These are phyloP conservation scores for Andrena minutula DNA, from an alignment of 2,888 invertebrate genomes.

Conservation along the genomic window DNA sequence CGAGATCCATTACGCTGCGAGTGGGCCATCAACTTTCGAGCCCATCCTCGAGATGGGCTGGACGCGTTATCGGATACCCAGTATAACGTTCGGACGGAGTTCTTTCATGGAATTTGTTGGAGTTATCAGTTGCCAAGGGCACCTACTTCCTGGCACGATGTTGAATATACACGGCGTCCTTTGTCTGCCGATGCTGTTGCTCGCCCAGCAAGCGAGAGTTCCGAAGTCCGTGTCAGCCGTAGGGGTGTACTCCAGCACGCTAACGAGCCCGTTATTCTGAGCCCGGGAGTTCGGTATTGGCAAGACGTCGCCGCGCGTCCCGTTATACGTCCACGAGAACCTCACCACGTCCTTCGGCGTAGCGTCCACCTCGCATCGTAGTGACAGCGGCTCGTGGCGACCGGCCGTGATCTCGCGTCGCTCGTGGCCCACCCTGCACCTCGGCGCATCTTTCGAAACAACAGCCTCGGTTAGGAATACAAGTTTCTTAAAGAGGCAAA, in stretches of 20 bases:
- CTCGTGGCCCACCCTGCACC: constrained; percentile 91
- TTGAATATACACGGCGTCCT: constrained; percentile 92
- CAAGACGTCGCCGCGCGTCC: constrained; percentile 90
- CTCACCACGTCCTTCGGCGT: constrained; percentile 90
- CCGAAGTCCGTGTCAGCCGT: constrained; percentile 89
- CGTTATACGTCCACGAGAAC: constrained; percentile 95
- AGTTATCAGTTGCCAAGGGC: constrained; percentile 20
- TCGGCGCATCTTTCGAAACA: constrained; percentile 89
- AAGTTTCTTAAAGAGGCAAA: too few relatives aligned
- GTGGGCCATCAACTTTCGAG: too few relatives aligned
- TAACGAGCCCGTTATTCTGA: constrained; percentile 85
- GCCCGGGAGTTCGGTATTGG: constrained; percentile 89
- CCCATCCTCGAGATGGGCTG: too few relatives aligned
- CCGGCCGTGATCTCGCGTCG: constrained; percentile 90
- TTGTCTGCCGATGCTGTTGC: constrained; percentile 93
- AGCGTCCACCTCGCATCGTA: constrained; percentile 93
- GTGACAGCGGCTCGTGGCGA: constrained; percentile 90
- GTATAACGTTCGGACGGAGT: neutral
- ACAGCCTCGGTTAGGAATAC: constrained; percentile 13
- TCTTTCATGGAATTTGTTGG: neutral
- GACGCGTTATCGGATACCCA: too few relatives aligned
- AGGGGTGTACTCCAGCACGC: constrained; percentile 87
- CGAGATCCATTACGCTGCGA: too few relatives aligned
- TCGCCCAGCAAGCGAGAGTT: constrained; percentile 95
- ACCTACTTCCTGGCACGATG: constrained; percentile 92